Evolutionary conservation across 2,797 vertebrate species (phyloP).

Genomic region (Sebastes trivittatus): DNA sequence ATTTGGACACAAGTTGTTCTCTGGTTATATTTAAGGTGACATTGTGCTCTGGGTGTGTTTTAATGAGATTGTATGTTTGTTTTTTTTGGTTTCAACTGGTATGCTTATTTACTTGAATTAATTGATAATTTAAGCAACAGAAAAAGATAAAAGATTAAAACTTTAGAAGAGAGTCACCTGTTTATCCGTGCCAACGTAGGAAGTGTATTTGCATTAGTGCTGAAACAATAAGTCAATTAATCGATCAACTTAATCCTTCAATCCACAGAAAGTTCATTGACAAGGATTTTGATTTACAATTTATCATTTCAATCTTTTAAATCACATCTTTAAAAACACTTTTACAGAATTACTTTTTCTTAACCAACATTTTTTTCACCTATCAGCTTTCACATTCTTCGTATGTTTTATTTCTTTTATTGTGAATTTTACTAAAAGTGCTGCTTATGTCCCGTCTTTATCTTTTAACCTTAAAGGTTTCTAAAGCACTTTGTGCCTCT

Average conservation of each 20-base stretch:
- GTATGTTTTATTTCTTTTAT: background rate
- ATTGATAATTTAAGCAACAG: background rate
- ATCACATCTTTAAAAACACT: background rate
- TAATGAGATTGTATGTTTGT: no score
- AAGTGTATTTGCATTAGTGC: background rate
- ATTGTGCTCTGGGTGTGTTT: background rate
- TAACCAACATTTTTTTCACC: background rate
- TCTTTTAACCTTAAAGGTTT: background rate
- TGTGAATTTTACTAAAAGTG: background rate
- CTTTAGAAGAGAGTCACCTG: background rate
- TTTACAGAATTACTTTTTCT: background rate
- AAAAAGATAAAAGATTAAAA: background rate
- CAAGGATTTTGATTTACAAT: background rate
- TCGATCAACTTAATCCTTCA: background rate
- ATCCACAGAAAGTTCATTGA: background rate
- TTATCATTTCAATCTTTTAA: background rate
- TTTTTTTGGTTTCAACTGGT: background rate
- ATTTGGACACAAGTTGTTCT: no score
- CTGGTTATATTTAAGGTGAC: background rate
- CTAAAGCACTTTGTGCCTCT: background rate
- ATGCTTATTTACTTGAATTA: background rate
- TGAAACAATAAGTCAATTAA: no score
- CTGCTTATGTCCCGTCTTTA: background rate
- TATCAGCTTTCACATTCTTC: background rate
- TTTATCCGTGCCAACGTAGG: background rate